Base-by-base conservation (phyloP, 1,140 invertebrate species). In the Akabosia matsudoensis region DNA sequence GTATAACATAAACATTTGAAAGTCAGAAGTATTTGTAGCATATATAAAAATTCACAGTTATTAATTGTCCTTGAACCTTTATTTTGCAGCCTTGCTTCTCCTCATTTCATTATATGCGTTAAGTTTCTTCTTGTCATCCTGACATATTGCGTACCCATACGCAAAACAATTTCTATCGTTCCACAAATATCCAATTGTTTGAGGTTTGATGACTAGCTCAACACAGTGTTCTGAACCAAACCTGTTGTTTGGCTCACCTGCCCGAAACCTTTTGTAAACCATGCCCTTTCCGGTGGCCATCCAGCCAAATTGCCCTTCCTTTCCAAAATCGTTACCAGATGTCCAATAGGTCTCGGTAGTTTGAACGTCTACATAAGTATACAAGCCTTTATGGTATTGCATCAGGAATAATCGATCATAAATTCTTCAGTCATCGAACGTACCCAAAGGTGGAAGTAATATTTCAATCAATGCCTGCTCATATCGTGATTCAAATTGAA, bases 381-480 rank as follows among this genome's bases (percentile, higher is more conserved):
- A n/a, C n/a, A n/a, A n/a, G n/a, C n/a, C n/a, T 54, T 54, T 54
- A n/a, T 74, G 52, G 16, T 1, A 13, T 1, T 70, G 33, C 10
- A 14, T 26, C 13, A 56, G 13, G 3, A 28, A 56, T 24, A 56
- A 56, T 16, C 16, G 16, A 14, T 54, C 1, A 28, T 14, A 54
- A 56, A 1, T 26, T 26, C 7, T 33, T 33, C 33, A 33, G 10
- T 13, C 24, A 31, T n/a, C n/a, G 28, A 4, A 30, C 24, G 10
- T 74, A 77, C 76, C 33, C 18, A 67, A 51, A 4, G 51, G 64
- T 56, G 73, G 73, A 24, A 78, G 37, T 33, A 75, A 78, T 22
- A 54, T 34, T 73, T 78, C 77, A 16, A 78, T 34, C 14, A 75
- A 73, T 22, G 37, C 24, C 31, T 78, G 77, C 30, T 78, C 77